Evolutionary conservation across 2,888 invertebrate species (phyloP).

Genomic region (Tubulanus polymorphus): DNA sequence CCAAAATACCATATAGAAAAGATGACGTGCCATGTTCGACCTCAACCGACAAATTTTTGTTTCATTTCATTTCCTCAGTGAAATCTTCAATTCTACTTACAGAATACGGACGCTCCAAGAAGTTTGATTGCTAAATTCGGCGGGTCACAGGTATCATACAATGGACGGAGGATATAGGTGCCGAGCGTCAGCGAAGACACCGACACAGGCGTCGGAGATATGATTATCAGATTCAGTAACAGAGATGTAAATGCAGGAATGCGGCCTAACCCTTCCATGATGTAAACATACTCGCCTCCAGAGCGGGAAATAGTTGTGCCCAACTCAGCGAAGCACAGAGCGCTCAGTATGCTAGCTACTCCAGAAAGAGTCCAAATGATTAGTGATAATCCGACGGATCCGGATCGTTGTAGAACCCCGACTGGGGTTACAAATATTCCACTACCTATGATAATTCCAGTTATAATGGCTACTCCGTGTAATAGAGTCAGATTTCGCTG

Average conservation of each 20-base stretch:
- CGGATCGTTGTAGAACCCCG: conserved; percentile 76
- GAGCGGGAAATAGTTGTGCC: conserved; percentile 77
- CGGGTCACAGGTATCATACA: conserved; percentile 41
- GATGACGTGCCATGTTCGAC: no score
- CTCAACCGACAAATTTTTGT: no score
- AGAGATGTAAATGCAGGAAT: conserved; percentile 46
- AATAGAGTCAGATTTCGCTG: conserved; percentile 36
- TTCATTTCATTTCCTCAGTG: no score
- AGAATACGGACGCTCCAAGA: conserved; percentile 36
- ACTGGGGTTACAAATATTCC: conserved; percentile 94
- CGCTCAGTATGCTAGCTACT: conserved; percentile 69
- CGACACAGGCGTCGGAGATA: conserved; percentile 45
- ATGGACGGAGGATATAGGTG: conserved; percentile 41
- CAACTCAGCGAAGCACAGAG: conserved; percentile 84
- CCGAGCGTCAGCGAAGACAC: conserved; percentile 48
- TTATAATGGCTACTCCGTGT: conserved; percentile 41
- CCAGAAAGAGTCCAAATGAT: conserved; percentile 88
- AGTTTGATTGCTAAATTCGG: conserved; percentile 33
- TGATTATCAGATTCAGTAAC: conserved; percentile 46
- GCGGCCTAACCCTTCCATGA: conserved; percentile 46
- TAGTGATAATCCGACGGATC: conserved; percentile 70
- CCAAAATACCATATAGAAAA: no score
- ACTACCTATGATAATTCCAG: conserved; percentile 85
- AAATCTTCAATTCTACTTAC: no score
- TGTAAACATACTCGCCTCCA: conserved; percentile 57